Base-by-base conservation (phyloP, 2,888 invertebrate species). In the Pharmacophagus antenor region DNA sequence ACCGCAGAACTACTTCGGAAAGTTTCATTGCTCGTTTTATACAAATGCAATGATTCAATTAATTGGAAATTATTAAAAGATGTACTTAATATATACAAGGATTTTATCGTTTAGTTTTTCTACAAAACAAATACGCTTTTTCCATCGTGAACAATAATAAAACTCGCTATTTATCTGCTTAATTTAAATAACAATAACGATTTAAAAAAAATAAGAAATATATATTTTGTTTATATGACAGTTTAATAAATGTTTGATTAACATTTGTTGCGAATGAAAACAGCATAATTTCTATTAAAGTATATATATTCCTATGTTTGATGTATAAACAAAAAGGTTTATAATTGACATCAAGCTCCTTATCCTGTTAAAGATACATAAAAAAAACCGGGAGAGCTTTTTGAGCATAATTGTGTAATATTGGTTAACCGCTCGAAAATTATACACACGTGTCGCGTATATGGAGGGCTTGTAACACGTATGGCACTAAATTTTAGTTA, bases 401-500 rank as follows among this genome's bases (percentile, higher is more conserved):
- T 56, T 44, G 53, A 48, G 48, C 49, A n/a, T 49, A 61, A 61
- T 61, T 73, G 74, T 72, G 74, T 79, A 74, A 80, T 81, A 77
- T 79, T 80, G 84, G 80, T 82, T 77, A 80, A 84, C 82, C 82
- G 73, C 79, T 76, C 67, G 74, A 80, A 82, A 86, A 85, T 86
- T 85, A 84, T 82, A 81, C 78, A 84, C 84, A 85, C 84, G 80
- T 80, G 79, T 77, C 77, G 80, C 79, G 71, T 76, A 75, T 74
- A 74, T 70, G 77, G 69, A 69, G 70, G 67, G 78, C 76, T 77
- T 74, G 79, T 78, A 77, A 81, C 86, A 87, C 83, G 85, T 88
- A 82, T 82, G 79, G 72, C 73, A 84, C 84, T 85, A 87, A 87
- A 88, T 87, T 86, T 85, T 80, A 85, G 86, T 86, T 85, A 80